phyloP scores from a whole-genome alignment of 1,140 invertebrate genomes.

The Drosophila teissieri region DNA sequence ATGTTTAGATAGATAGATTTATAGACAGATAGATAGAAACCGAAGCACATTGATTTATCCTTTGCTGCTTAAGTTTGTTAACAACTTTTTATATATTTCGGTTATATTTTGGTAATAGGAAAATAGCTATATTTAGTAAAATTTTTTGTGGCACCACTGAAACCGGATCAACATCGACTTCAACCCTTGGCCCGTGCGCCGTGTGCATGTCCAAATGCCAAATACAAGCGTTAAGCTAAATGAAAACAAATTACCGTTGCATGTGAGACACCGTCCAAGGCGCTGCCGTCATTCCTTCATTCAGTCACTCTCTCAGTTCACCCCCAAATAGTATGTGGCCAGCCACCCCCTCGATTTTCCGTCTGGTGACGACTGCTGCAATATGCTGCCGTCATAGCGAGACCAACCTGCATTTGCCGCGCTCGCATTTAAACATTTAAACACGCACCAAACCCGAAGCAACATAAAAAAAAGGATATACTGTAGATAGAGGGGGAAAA shows the following conservation, averaged over 20 bases:
- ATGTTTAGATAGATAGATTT: too few species aligned
- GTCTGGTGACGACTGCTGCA: conserved; percentile 46
- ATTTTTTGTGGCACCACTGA: background rate
- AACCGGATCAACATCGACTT: conserved; percentile 62
- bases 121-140: background rate
- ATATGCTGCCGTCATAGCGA: conserved; percentile 58
- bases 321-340: conserved; percentile 16
- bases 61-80: too few species aligned
- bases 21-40: too few species aligned
- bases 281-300: conserved; percentile 6
- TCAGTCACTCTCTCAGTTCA: conserved; percentile 9
- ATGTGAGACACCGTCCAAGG: conserved; percentile 57
- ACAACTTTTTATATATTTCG: background rate
- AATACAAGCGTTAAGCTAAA: conserved; percentile 83
- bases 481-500: background rate
- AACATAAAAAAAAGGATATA: conserved; percentile 1
- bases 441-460: conserved; percentile 22
- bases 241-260: conserved; percentile 84
- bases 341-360: conserved; percentile 6
- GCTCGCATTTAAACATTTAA: conserved; percentile 47
- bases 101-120: background rate
- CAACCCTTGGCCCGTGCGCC: conserved; percentile 60
- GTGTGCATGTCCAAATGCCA: conserved; percentile 81
- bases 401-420: conserved; percentile 34
- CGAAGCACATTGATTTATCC: too few species aligned